These are phyloP conservation scores for Matsumyia berberina DNA, from an alignment of 2,888 invertebrate genomes.

Conservation along the genomic window DNA sequence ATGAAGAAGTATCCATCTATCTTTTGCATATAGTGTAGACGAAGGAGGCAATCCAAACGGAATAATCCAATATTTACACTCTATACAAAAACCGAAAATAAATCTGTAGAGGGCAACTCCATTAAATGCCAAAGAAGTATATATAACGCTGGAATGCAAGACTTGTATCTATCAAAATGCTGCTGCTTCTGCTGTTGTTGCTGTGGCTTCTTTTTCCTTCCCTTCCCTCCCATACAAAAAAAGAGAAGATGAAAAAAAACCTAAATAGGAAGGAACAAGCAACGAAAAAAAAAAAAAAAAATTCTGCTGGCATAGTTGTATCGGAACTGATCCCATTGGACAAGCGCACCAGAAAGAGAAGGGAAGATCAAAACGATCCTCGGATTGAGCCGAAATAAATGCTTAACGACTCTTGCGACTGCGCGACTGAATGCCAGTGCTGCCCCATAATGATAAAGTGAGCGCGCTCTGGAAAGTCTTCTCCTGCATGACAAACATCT, in stretches of 20 bases:
- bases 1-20: constrained; percentile 57
- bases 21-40: constrained; percentile 53
- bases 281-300: constrained; percentile 40
- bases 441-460: constrained; percentile 45
- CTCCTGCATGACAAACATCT: constrained; percentile 76
- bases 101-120: constrained; percentile 69
- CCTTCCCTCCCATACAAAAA: constrained; percentile 42
- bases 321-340: constrained; percentile 72
- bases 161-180: constrained; percentile 72
- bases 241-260: constrained; percentile 29
- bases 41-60: constrained; percentile 34
- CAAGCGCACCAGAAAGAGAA: constrained; percentile 32
- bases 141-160: constrained; percentile 68
- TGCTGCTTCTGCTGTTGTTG: constrained; percentile 31
- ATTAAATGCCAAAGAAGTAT: constrained; percentile 56
- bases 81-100: constrained; percentile 66
- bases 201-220: constrained; percentile 59
- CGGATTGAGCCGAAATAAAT: constrained; percentile 54
- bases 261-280: constrained; percentile 67
- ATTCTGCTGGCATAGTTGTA: constrained; percentile 26
- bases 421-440: constrained; percentile 42
- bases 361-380: constrained; percentile 49
- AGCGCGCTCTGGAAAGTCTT: constrained; percentile 56
- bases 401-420: constrained; percentile 56
- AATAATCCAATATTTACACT: constrained; percentile 73